Percentiles rank a stretch among this genome's conserved stretches.
These are phyloP conservation scores for Platalea minor DNA, from an alignment of 2,797 vertebrate genomes.

Conservation along the genomic window DNA sequence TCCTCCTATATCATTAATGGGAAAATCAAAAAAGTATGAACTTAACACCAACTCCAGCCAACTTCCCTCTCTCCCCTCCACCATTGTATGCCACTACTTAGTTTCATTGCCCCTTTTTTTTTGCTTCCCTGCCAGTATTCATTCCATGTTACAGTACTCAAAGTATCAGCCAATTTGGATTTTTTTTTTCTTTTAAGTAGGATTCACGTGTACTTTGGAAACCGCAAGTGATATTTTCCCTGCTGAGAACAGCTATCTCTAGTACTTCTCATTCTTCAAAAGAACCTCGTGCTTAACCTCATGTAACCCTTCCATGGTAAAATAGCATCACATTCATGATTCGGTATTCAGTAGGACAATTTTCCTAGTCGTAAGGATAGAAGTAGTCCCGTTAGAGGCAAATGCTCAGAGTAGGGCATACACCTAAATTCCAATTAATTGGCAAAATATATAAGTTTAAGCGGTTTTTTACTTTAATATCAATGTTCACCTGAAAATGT, in stretches of 20 bases:
- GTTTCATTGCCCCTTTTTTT: background rate
- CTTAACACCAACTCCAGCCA: background rate
- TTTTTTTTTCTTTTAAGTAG: background rate
- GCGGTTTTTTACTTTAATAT: background rate
- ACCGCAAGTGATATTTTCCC: background rate
- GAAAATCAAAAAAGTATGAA: background rate
- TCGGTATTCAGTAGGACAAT: background rate
- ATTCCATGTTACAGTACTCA: background rate
- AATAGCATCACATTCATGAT: background rate
- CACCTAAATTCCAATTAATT: background rate
- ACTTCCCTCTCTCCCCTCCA: background rate
- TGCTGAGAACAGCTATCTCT: background rate
- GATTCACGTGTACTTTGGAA: background rate
- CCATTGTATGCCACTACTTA: rapidly evolving
- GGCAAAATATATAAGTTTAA: background rate
- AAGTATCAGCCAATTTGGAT: background rate
- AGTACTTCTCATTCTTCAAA: background rate
- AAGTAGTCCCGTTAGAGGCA: background rate
- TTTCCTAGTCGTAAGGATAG: background rate
- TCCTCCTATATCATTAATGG: background rate
- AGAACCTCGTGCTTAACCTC: background rate
- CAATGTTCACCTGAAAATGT: background rate
- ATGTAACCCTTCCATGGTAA: background rate
- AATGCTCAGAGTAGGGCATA: rapidly evolving
- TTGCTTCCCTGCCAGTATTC: background rate